Base-by-base conservation (phyloP, 2,113 vertebrate genomes). In the Melanerpes formicivorus region DNA sequence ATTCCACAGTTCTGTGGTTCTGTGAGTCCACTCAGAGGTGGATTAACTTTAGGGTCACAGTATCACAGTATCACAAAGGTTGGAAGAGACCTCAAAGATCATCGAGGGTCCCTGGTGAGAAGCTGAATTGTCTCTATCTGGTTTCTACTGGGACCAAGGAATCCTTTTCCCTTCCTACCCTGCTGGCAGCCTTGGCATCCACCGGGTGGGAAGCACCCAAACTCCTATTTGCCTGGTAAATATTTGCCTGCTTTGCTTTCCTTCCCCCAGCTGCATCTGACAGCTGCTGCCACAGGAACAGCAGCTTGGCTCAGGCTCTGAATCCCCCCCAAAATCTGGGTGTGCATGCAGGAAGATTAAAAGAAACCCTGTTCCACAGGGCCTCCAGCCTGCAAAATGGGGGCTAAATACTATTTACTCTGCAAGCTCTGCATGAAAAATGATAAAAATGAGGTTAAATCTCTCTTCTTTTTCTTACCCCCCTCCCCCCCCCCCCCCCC, bases 111-210 rank as follows among this genome's bases (percentile, higher is more conserved):
- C 25, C 66, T 3, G 2, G 3, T 69, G 56, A 65, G 66, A 79
- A 84, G 54, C 37, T 69, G 54, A 63, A 42, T 6, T 50, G 54
- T 42, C 48, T 19, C 32, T 65, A 52, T 18, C 5, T 11, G 56
- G 15, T 56, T 84, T 73, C 54, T 16, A 29, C 65, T 18, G 23
- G 37, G 3, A 5, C 9, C 19, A 26, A 74, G 34, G 62, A 66
- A 26, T 46, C 62, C 62, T 16, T n/a, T 71, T 58, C n/a, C 65
- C 32, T 72, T 21, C 44, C 56, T 34, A 52, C 26, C 50, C 86
- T 52, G 27, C 25, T 42, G 18, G 2, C 0, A 3, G 34, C 19
- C 32, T 62, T 0, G 0, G 50, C 27, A 73, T 37, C 0, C 0
- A 0, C 70, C 42, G 67, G 6, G 5, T 10, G 1, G 0, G 79